phyloP scores from a whole-genome alignment of 2,797 vertebrate genomes.

The Sebastes nivosus region DNA sequence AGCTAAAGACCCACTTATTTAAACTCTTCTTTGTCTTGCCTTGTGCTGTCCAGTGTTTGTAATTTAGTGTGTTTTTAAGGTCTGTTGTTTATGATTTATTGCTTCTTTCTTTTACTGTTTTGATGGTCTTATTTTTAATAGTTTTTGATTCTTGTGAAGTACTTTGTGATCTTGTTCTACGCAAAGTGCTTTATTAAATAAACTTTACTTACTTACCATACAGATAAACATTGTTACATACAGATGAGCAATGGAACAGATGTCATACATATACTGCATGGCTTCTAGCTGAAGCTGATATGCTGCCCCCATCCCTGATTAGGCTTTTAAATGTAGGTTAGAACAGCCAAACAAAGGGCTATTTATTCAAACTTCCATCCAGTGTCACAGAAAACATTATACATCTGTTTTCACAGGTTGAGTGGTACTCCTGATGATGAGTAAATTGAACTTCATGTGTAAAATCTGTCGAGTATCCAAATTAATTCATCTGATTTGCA shows the following conservation, averaged over 20 bases:
- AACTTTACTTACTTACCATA: neutral
- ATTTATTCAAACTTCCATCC: too few relatives aligned
- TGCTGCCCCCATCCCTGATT: too few relatives aligned
- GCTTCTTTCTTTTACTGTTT: neutral
- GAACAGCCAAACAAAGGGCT: too few relatives aligned
- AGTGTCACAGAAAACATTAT: neutral
- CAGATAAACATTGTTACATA: neutral
- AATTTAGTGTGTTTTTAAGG: too few relatives aligned
- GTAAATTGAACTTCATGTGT: too few relatives aligned
- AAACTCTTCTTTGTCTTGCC: accelerated
- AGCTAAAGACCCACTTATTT: neutral
- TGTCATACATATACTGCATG: neutral
- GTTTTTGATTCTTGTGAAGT: neutral
- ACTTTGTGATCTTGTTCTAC: neutral
- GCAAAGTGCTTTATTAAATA: neutral
- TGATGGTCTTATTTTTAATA: neutral
- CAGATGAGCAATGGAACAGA: neutral
- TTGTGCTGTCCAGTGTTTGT: neutral
- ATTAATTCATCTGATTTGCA: neutral
- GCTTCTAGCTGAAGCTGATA: neutral
- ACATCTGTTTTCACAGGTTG: too few relatives aligned
- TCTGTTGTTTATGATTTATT: neutral
- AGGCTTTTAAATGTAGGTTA: too few relatives aligned
- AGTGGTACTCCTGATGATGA: too few relatives aligned
- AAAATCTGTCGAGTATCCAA: neutral